These are phyloP conservation scores for Antennarius maculatus DNA, from an alignment of 2,797 vertebrate species.

Conservation along the genomic window DNA sequence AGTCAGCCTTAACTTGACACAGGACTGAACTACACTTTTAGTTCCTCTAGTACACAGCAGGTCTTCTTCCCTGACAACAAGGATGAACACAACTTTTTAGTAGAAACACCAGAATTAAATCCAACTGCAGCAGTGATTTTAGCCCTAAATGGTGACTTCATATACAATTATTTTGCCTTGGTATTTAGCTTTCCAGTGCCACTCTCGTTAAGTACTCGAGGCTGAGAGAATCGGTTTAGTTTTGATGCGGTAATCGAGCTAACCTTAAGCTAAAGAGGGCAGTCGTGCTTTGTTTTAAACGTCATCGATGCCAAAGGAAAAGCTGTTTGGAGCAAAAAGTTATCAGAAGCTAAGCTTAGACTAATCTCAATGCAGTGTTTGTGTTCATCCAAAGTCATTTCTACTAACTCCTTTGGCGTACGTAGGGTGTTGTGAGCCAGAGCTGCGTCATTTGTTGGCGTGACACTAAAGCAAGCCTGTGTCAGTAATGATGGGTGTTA, in stretches of 20 bases:
- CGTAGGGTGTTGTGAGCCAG: background rate
- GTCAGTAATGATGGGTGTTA: slow-evolving; percentile 49
- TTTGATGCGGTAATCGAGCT: slow-evolving; percentile 63
- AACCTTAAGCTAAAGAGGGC: slow-evolving; percentile 60
- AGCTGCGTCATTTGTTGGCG: background rate
- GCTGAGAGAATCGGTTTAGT: slow-evolving; percentile 42
- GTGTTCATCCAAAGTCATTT: slow-evolving; percentile 68
- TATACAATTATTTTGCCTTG: slow-evolving; percentile 38
- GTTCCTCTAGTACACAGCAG: slow-evolving; percentile 25
- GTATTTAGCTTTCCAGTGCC: slow-evolving; percentile 51
- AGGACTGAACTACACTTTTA: slow-evolving; percentile 14
- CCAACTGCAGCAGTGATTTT: slow-evolving; percentile 47
- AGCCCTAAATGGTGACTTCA: slow-evolving; percentile 14
- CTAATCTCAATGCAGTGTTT: slow-evolving; percentile 32
- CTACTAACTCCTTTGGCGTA: slow-evolving; percentile 45
- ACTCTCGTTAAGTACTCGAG: slow-evolving; percentile 41
- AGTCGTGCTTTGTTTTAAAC: slow-evolving; percentile 55
- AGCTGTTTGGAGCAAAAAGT: slow-evolving; percentile 33
- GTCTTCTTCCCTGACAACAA: background rate
- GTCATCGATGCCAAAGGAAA: slow-evolving; percentile 75
- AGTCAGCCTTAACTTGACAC: slow-evolving; percentile 56
- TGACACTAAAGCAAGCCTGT: slow-evolving; percentile 55
- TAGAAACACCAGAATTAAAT: slow-evolving; percentile 8
- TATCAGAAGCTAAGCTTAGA: slow-evolving; percentile 28
- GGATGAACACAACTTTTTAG: slow-evolving; percentile 5